Conservation (phyloP, 2,888 invertebrate species). For the Cantharis nigra region DNA sequence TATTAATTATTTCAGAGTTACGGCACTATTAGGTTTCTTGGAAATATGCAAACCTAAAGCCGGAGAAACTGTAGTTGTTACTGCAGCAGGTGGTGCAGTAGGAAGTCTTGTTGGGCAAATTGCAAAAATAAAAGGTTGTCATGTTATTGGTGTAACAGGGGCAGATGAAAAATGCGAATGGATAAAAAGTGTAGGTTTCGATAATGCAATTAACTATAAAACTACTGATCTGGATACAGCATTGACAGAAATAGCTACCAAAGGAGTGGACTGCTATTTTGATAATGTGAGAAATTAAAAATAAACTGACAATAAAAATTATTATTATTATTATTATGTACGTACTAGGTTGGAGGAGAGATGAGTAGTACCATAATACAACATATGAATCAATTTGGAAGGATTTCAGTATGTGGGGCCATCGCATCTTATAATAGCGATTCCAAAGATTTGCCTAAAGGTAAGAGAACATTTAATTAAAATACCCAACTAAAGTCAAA, state of each 20-base stretch:
- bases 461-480: conserved; percentile 17
- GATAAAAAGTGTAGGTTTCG: conserved; percentile 70
- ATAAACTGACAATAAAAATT: not conserved
- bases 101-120: conserved; percentile 80
- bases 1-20: conserved; percentile 55
- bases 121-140: conserved; percentile 72
- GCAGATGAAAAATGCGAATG: conserved; percentile 72
- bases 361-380: conserved; percentile 63
- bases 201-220: conserved; percentile 76
- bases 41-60: conserved; percentile 72
- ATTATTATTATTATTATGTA: not conserved
- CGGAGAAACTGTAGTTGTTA: conserved; percentile 74
- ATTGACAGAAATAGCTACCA: conserved; percentile 65
- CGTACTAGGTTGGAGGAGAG: conserved; percentile 65
- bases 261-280: conserved; percentile 76
- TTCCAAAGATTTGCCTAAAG: conserved; percentile 24
- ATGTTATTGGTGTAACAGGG: conserved; percentile 73
- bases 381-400: conserved; percentile 66
- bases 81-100: conserved; percentile 78
- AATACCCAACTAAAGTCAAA: not conserved
- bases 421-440: conserved; percentile 67
- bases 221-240: conserved; percentile 59
- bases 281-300: conserved; percentile 67
- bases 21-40: conserved; percentile 75
- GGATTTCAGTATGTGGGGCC: conserved; percentile 69